Evolutionary conservation across 2,888 invertebrate genomes (phyloP).

Genomic region (Epinotia nisella): DNA sequence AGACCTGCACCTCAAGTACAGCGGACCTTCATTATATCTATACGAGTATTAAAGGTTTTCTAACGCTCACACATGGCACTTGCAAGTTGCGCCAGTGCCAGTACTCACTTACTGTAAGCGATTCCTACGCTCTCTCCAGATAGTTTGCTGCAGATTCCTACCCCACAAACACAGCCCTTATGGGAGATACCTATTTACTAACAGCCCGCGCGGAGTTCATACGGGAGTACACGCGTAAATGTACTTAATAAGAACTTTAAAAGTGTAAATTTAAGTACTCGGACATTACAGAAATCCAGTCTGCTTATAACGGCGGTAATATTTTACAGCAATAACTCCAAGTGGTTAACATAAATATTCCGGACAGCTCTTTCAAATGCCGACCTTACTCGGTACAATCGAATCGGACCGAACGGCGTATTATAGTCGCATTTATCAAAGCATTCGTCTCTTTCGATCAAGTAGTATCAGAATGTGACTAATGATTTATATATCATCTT

Average conservation of each 20-base stretch:
- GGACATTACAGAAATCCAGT: background rate
- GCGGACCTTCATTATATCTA: too few species aligned
- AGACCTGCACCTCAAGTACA: background rate
- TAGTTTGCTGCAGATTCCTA: too few species aligned
- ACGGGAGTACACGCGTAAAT: too few species aligned
- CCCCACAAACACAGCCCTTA: too few species aligned
- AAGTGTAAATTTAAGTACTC: background rate
- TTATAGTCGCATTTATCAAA: constrained; percentile 48
- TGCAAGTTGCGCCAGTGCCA: too few species aligned
- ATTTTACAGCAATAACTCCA: constrained; percentile 42
- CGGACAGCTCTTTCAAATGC: constrained; percentile 78
- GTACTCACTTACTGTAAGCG: too few species aligned
- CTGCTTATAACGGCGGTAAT: constrained; percentile 26
- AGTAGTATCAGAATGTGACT: background rate
- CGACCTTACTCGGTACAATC: constrained; percentile 63
- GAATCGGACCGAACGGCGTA: constrained; percentile 56
- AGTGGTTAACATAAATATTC: constrained; percentile 61
- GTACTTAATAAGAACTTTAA: too few species aligned
- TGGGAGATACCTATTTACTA: too few species aligned
- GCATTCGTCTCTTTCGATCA: background rate
- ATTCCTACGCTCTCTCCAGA: too few species aligned
- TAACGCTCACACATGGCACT: too few species aligned
- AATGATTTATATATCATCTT: background rate
- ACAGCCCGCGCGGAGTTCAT: too few species aligned
- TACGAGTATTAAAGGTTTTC: too few species aligned